Base-by-base conservation (phyloP, 1,140 invertebrate genomes). In the Eulimnadia texana region DNA sequence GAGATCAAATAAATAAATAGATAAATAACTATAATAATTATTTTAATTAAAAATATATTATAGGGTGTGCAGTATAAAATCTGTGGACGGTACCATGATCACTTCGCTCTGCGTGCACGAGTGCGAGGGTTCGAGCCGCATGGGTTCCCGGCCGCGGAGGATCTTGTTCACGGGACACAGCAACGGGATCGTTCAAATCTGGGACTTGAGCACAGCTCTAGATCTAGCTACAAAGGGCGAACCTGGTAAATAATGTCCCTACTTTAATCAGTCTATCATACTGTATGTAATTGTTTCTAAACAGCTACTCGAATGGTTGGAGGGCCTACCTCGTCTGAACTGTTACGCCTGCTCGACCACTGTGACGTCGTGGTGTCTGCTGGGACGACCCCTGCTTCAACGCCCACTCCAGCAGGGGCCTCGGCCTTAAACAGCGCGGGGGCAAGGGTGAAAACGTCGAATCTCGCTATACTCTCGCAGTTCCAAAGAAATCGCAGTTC, bases 41-140 rank as follows among this genome's bases (percentile, higher is more conserved):
- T n/a, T n/a, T n/a, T n/a, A n/a, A n/a, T n/a, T n/a, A n/a, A n/a
- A n/a, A n/a, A n/a, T n/a, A n/a, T 42, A 16, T 42, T 42, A 63
- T 73, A 88, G 92, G 66, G 89, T 97, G n/a, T 97, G 93, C 72
- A 85, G 92, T 1, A 93, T 97, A 64, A 84, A 86, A 67, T 93
- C 94, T 0, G 90, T 97, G 16, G 95, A 99, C 78, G 83, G 84
- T 3, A 90, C 90, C n/a, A 85, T 84, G 9, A 93, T 98, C 47
- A 94, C 89, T 58, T 90, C 92, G 2, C 98, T 98, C 76, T 93
- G 89, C 72, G 90, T 97, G 13, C 93, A 96, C 70, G 93, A 98
- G 73, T 98, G 93, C 73, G 94, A 98, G 76, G 93, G 92, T 0
- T 91, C 90, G 0, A 86, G 83, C 70, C 78, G 91, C 33, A 92